Evolutionary conservation across 2,888 invertebrate genomes (phyloP), one percentile per base, ranked within the genome.

Genomic region (Carterocephalus palaemon): DNA sequence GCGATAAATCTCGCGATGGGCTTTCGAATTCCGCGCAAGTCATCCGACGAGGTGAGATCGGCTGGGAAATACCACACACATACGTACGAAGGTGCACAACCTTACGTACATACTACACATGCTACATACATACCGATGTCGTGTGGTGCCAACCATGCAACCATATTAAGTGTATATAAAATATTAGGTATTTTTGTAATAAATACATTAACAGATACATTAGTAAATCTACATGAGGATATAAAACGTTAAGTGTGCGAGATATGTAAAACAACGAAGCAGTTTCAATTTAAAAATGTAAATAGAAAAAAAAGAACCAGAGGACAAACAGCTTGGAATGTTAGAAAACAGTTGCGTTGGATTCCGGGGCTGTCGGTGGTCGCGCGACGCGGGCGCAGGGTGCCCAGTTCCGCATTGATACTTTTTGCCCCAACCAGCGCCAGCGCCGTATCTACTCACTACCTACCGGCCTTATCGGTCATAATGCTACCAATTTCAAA

Each of bases 21-120:
- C 85, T 86, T 86, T 85, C 85, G 78, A 86, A 86, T 85, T 84
- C 85, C 85, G 75, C 81, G 74, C 83, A 81, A 83, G 82, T 79
- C 79, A 82, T 70, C 78, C 75, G 74, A 67, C 81, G 76, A 81
- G 83, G 81, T 82, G 83, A 84, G 83, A 81, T 81, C 83, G 82
- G 57, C 75, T 81, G 84, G 85, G 85, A 82, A 86, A 84, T 83
- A 84, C 85, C 85, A 75, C 72, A 65, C 66, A 70, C 66, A 69
- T 70, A 70, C 63, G 63, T 67, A 75, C 63, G 52, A 64, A 69
- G 61, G 57, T 67, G 64, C 66, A 60, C 62, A 65, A 62, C 60
- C 61, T 67, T 65, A 67, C 66, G 65, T 70, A 66, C 67, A 60
- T 70, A 68, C 70, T 66, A 61, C 70, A 68, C 68, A 67, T 69